Conservation (phyloP, 2,113 vertebrate species). For the Thamnophis sirtalis region DNA sequence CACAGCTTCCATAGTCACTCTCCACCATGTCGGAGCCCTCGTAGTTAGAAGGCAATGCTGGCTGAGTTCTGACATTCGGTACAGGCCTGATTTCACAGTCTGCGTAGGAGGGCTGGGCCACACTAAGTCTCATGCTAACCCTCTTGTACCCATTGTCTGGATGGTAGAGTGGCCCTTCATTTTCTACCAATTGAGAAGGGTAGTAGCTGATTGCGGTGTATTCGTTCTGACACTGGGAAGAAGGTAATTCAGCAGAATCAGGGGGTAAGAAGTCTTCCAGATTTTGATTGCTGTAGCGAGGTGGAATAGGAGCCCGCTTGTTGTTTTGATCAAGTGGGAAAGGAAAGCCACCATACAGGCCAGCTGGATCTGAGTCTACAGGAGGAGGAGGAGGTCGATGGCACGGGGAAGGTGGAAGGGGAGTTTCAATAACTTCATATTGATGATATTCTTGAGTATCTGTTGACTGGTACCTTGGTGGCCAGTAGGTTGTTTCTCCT, state of each 20-base stretch:
- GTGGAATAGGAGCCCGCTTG: conserved; percentile 89
- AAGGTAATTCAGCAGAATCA: conserved; percentile 68
- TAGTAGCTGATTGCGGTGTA: conserved; percentile 96
- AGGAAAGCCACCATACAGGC: conserved; percentile 88
- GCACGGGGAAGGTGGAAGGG: conserved; percentile 59
- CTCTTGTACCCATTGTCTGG: conserved; percentile 77
- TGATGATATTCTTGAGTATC: conserved; percentile 79
- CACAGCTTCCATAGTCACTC: conserved; percentile 95
- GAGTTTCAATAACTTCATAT: conserved; percentile 80
- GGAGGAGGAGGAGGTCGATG: conserved; percentile 51
- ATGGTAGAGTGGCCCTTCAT: conserved; percentile 70
- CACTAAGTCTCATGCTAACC: conserved; percentile 86
- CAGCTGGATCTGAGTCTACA: conserved; percentile 66
- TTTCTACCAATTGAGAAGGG: conserved; percentile 75
- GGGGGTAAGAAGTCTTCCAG: conserved; percentile 89
- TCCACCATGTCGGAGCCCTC: conserved; percentile 86
- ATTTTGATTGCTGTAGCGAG: conserved; percentile 93
- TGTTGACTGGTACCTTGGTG: conserved; percentile 72
- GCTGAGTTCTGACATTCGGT: conserved; percentile 54
- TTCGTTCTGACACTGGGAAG: conserved; percentile 84
- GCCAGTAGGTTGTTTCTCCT: conserved; percentile 73
- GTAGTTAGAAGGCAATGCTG: conserved; percentile 65
- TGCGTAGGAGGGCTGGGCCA: conserved; percentile 87
- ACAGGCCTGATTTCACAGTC: conserved; percentile 68
- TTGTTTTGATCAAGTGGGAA: conserved; percentile 87